These are phyloP conservation scores for Procambarus clarkii DNA, from an alignment of 1,140 invertebrate genomes.

Conservation along the genomic window DNA sequence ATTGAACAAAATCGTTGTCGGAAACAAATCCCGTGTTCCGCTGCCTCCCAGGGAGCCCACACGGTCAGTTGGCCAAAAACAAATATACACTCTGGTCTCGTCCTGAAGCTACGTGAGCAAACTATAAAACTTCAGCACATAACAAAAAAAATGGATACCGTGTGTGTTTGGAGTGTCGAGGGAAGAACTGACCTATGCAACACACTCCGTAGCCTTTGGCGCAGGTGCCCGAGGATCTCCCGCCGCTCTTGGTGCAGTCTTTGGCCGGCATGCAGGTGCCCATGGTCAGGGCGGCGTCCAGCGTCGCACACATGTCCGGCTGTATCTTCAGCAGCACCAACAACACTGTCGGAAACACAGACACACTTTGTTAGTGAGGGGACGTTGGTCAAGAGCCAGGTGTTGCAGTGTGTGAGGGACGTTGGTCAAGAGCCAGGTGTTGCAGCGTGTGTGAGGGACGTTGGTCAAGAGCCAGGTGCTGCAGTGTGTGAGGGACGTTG, in stretches of 20 bases:
- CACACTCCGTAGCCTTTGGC: slow-evolving; percentile 84
- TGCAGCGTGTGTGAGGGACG: not conserved
- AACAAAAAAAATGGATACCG: too few species aligned
- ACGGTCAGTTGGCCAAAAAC: too few species aligned
- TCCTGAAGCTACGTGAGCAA: too few species aligned
- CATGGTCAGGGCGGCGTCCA: slow-evolving; percentile 47
- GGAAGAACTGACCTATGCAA: slow-evolving; percentile 84
- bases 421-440: not conserved
- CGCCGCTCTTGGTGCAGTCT: slow-evolving; percentile 84
- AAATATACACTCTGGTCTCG: too few species aligned
- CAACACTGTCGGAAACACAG: slow-evolving; percentile 34
- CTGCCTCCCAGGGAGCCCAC: too few species aligned
- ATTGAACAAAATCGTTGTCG: too few species aligned
- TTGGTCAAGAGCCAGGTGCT: not conserved
- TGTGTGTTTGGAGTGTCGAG: too few species aligned
- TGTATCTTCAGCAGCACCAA: slow-evolving; percentile 53
- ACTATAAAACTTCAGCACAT: too few species aligned
- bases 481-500: not conserved
- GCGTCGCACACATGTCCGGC: slow-evolving; percentile 34
- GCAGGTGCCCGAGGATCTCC: slow-evolving; percentile 83
- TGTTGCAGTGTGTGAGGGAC: too few species aligned
- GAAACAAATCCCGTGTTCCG: too few species aligned
- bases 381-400: too few species aligned
- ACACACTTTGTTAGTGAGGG: not conserved
- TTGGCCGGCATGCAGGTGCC: slow-evolving; percentile 86